phyloP scores from a whole-genome alignment of 92 coral and sea anemone species.

The Parazoanthus swiftii region DNA sequence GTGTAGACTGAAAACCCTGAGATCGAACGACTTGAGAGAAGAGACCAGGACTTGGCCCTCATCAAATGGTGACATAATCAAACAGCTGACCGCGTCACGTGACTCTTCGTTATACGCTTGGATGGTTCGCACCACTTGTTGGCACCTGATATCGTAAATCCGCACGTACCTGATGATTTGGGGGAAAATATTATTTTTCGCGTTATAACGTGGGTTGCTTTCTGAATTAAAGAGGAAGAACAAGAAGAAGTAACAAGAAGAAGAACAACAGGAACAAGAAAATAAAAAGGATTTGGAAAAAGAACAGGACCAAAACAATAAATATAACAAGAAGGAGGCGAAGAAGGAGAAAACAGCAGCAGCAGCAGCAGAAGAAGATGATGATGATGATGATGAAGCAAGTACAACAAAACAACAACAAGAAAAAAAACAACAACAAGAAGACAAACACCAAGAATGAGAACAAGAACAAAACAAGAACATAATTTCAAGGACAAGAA shows the following conservation, averaged over 20 bases:
- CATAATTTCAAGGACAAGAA: not conserved
- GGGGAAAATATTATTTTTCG: not conserved
- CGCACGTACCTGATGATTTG: constrained; percentile 51
- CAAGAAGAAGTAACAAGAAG: not conserved
- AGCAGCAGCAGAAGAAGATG: not conserved
- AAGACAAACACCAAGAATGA: not conserved
- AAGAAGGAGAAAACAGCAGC: not conserved
- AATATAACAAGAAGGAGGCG: not conserved
- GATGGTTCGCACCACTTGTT: constrained; percentile 62
- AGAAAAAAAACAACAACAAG: too few species aligned
- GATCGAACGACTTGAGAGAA: constrained; percentile 69
- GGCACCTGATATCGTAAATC: constrained; percentile 64
- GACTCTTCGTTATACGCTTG: constrained; percentile 79
- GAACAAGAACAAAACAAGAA: not conserved
- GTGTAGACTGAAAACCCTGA: constrained; percentile 84
- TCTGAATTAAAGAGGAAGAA: not conserved
- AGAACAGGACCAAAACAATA: not conserved
- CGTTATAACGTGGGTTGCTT: not conserved
- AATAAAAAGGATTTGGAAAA: not conserved
- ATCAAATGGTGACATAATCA: constrained; percentile 81
- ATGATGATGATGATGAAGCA: not conserved
- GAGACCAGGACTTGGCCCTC: constrained; percentile 87
- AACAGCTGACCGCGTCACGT: constrained; percentile 68
- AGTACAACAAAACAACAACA: not conserved
- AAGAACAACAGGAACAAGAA: not conserved